These are phyloP conservation scores for Ceyx margarethae DNA, from an alignment of 2,113 vertebrate genomes.

Conservation along the genomic window DNA sequence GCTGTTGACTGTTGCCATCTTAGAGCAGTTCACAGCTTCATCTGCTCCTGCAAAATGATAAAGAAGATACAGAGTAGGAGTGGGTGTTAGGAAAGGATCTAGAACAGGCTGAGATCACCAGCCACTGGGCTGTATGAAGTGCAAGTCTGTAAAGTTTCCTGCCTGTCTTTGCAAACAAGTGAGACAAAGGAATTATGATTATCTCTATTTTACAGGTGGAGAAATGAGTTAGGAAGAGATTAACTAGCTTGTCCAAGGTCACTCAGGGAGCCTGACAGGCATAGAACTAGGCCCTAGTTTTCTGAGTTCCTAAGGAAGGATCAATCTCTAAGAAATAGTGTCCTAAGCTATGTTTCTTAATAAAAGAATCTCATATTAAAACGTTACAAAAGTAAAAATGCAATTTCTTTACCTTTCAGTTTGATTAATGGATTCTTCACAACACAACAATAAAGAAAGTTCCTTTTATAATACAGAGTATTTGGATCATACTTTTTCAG, in stretches of 20 bases:
- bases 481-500: neutral
- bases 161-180: neutral
- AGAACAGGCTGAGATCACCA: neutral
- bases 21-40: neutral
- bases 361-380: conserved; percentile 50
- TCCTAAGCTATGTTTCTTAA: conserved; percentile 51
- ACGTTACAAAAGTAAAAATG: conserved; percentile 57
- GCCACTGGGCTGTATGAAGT: neutral
- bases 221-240: conserved; percentile 7
- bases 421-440: conserved; percentile 62
- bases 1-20: neutral
- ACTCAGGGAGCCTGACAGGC: neutral
- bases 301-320: neutral
- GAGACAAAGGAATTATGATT: neutral
- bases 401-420: conserved; percentile 68
- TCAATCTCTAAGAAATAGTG: neutral
- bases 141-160: neutral
- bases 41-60: neutral
- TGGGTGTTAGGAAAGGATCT: neutral
- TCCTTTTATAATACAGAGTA: conserved; percentile 6
- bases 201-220: conserved; percentile 15
- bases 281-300: neutral
- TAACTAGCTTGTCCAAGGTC: conserved; percentile 34
- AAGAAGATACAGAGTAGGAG: neutral
- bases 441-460: conserved; percentile 27